Evolutionary conservation across 2,888 invertebrate species (phyloP), one percentile per base, ranked within the genome.

Genomic region (Eupsilia transversa): DNA sequence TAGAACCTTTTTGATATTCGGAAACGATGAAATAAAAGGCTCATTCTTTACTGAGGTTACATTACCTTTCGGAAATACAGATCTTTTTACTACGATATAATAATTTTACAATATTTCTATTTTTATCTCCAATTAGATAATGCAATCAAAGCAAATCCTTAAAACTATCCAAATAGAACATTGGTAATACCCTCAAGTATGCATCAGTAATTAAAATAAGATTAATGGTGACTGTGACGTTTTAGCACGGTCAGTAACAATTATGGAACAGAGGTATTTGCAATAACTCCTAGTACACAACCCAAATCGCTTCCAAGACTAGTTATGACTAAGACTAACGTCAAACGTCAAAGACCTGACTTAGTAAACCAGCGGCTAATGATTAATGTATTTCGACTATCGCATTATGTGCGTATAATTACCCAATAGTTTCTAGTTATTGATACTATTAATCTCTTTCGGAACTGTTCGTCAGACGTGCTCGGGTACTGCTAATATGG

Each of bases 391-490:
- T 78, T 75, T 79, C 71, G 71, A 65, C 49, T 59, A 35, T 23
- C 67, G 60, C 70, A 75, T 75, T 85, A 82, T 79, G 72, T 79
- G 68, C 72, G 83, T 75, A 71, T 85, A 82, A 83, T 83, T 83
- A 82, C 75, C 63, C 73, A 75, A 82, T 82, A 79, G 85, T 82
- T 82, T 73, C 77, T 83, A 85, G 83, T 79, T 85, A 85, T 79
- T 85, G 83, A 73, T 83, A 75, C 83, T 73, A 83, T 83, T 83
- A 83, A 83, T 83, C 85, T 85, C 82, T 85, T 85, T 71, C 63
- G 5, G 56, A 72, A 78, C 66, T 70, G 66, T 77, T 82, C 68
- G 54, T 67, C 59, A 30, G 69, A 70, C 80, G 67, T 72, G 77
- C 46, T 17, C n/a, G 68, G 46, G 59, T 75, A 59, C 64, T 65